Percentiles rank a stretch among this genome's conserved stretches.
These are phyloP conservation scores for Hecatera dysodea DNA, from an alignment of 2,888 invertebrate species.

Conservation along the genomic window DNA sequence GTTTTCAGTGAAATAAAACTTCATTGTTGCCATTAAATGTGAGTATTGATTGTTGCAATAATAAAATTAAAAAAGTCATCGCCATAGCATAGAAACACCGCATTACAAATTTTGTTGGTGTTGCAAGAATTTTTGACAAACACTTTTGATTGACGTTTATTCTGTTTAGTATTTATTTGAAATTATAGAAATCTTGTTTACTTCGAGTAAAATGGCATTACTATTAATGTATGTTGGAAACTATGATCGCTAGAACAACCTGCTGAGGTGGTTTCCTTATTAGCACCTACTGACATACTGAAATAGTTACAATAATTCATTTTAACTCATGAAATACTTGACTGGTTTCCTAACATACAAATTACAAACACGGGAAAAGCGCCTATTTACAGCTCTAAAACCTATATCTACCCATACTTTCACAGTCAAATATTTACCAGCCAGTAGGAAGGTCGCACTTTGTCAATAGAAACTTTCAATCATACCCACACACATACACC, in stretches of 20 bases:
- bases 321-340: neutral
- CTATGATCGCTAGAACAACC: neutral
- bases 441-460: neutral
- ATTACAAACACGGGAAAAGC: neutral
- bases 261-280: neutral
- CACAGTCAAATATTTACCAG: neutral
- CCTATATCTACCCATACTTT: neutral
- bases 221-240: neutral
- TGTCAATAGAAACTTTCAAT: neutral
- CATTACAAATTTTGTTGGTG: constrained; percentile 74
- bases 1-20: constrained; percentile 42
- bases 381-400: neutral
- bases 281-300: neutral
- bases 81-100: constrained; percentile 85
- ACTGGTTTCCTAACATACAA: constrained; percentile 4
- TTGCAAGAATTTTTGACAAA: constrained; percentile 82
- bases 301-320: neutral
- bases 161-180: constrained; percentile 40
- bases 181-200: neutral
- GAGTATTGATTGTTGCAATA: constrained; percentile 88
- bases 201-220: neutral
- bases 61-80: constrained; percentile 80
- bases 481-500: no score
- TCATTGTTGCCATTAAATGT: constrained; percentile 87
- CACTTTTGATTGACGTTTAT: constrained; percentile 54